Conservation (phyloP, 2,113 vertebrate genomes). For the Calonectris borealis region DNA sequence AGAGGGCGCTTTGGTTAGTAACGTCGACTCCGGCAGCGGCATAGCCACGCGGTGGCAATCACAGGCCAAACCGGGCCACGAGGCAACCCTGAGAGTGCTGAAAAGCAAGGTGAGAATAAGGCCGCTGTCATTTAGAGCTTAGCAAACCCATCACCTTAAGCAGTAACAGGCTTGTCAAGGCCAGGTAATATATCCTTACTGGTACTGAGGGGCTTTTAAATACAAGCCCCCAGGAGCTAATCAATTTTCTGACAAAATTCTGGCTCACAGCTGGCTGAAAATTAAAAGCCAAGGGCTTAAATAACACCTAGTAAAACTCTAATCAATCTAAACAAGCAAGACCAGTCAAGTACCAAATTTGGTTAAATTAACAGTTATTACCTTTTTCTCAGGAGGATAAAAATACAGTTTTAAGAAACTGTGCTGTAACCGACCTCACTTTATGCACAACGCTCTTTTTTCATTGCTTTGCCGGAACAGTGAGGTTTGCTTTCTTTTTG, state of each 20-base stretch:
- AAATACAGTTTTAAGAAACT: not conserved
- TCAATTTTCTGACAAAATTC: not conserved
- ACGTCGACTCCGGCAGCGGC: fast-evolving
- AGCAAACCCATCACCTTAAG: not conserved
- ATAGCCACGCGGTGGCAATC: not conserved
- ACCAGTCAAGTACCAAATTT: not conserved
- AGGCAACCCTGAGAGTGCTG: fast-evolving
- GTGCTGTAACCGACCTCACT: not conserved
- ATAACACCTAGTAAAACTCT: not conserved
- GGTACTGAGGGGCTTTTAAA: not conserved
- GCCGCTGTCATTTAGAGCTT: fast-evolving
- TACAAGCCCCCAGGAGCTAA: not conserved
- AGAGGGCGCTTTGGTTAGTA: not conserved
- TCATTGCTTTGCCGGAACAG: not conserved
- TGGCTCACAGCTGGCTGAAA: not conserved
- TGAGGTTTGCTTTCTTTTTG: not conserved
- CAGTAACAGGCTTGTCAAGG: not conserved
- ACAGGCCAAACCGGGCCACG: not conserved
- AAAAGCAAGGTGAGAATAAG: not conserved
- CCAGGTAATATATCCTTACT: not conserved
- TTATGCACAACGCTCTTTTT: fast-evolving
- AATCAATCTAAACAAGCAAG: not conserved
- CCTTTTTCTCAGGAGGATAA: not conserved
- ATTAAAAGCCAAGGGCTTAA: not conserved
- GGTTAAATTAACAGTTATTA: not conserved